Conservation (phyloP, 2,113 vertebrate genomes). For the Colinus virginianus region DNA sequence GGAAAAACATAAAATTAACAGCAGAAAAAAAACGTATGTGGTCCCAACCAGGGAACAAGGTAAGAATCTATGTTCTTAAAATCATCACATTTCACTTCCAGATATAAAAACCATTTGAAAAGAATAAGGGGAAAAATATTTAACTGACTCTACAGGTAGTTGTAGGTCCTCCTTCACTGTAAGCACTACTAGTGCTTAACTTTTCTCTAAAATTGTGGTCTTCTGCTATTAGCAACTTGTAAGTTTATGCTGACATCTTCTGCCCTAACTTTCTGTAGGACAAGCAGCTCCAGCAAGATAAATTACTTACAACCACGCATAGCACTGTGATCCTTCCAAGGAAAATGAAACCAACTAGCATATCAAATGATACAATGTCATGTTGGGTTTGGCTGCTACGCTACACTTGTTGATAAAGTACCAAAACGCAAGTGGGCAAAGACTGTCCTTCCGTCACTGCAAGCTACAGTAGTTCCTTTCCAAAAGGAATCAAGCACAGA, state of each 20-base stretch:
- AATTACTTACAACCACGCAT: neutral
- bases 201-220: neutral
- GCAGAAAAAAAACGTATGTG: neutral
- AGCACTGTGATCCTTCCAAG: conserved; percentile 11
- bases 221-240: neutral
- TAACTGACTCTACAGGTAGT: neutral
- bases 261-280: neutral
- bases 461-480: neutral
- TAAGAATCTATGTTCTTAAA: neutral
- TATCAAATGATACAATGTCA: neutral
- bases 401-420: neutral
- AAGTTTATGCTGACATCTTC: neutral
- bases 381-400: neutral
- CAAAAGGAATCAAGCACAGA: neutral
- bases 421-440: neutral
- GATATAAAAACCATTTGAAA: neutral
- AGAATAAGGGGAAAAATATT: neutral
- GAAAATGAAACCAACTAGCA: conserved; percentile 3
- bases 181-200: neutral
- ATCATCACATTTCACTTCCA: neutral
- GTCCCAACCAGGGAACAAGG: neutral
- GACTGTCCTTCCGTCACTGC: accelerated
- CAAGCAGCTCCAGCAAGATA: neutral
- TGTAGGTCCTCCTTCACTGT: neutral
- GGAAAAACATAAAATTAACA: neutral